Percentiles rank a stretch among this genome's conserved stretches.
Conservation (phyloP, 2,113 vertebrate species). For the Cebus imitator region DNA sequence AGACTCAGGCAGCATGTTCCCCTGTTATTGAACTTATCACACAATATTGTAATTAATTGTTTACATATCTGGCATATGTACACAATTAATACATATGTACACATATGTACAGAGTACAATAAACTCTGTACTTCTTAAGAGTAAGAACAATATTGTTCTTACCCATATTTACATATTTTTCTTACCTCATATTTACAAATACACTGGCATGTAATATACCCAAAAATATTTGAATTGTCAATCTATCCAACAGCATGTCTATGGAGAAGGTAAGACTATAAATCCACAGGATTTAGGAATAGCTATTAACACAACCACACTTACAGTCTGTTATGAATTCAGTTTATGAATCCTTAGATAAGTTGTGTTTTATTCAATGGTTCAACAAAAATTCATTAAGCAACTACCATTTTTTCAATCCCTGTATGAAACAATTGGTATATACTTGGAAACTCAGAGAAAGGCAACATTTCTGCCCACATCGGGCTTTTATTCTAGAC, state of each 20-base stretch:
- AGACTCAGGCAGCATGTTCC: neutral
- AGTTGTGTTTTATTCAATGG: neutral
- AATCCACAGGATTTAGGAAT: neutral
- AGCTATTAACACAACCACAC: neutral
- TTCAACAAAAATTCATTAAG: neutral
- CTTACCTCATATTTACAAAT: neutral
- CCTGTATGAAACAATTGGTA: neutral
- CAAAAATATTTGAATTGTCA: neutral
- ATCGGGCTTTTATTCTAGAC: neutral
- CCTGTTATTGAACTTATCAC: neutral
- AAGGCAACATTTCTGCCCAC: neutral
- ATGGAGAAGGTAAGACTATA: neutral
- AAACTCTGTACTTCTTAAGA: neutral
- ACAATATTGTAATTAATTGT: neutral
- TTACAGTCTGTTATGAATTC: neutral
- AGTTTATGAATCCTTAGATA: neutral
- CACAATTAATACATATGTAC: too few relatives aligned
- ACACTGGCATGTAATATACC: neutral
- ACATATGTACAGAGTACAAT: neutral
- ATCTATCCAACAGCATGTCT: neutral
- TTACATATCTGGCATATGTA: neutral
- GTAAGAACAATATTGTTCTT: neutral
- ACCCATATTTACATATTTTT: neutral
- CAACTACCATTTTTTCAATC: neutral
- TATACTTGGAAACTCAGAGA: neutral